Percentiles rank a stretch among this genome's conserved stretches.
Evolutionary conservation across 1,140 invertebrate genomes (phyloP).

Genomic region (Sycophila sp.): DNA sequence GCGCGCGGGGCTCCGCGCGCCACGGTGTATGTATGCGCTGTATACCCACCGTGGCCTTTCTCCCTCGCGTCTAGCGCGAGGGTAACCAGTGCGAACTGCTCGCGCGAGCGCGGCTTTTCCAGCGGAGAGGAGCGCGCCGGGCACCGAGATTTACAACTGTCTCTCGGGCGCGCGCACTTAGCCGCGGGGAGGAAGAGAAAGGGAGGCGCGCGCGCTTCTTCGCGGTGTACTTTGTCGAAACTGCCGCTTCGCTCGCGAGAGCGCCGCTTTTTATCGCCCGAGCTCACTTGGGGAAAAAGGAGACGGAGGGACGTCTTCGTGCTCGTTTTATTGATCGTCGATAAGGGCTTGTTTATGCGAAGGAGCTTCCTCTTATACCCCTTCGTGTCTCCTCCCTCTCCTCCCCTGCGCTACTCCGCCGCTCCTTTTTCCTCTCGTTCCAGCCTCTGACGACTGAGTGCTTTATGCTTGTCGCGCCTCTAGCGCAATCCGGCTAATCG

Average conservation of each 20-base stretch:
- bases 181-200: neutral
- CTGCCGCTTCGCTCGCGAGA: no score
- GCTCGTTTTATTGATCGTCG: conserved; percentile 27
- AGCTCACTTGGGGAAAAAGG: neutral
- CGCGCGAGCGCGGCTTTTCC: neutral
- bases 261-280: neutral
- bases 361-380: conserved; percentile 1
- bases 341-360: conserved; percentile 25
- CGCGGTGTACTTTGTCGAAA: no score
- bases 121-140: neutral
- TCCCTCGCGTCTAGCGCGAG: no score
- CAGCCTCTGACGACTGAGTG: neutral
- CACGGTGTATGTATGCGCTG: no score
- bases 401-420: neutral
- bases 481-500: neutral
- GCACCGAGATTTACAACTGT: conserved; percentile 24
- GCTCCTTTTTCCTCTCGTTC: neutral
- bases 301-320: neutral
- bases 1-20: neutral
- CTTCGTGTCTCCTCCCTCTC: neutral
- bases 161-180: neutral
- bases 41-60: no score
- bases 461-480: neutral
- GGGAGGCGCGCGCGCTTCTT: neutral
- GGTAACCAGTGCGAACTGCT: no score